phyloP scores from a whole-genome alignment of 1,140 invertebrate genomes.

The Aporrectodea caliginosa region DNA sequence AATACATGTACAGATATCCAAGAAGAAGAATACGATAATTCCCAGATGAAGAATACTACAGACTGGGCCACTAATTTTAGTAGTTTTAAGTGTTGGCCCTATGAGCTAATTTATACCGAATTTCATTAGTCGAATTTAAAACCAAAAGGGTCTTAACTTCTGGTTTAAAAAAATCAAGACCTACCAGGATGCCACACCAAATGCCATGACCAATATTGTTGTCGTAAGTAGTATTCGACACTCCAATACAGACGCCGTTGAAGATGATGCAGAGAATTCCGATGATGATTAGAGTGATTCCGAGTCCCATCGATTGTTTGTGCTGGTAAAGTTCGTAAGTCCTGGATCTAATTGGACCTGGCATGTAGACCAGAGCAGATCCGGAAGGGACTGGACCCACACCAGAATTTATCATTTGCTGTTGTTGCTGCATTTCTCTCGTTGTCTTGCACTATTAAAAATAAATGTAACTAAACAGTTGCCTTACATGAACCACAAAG shows the following conservation, averaged over 20 bases:
- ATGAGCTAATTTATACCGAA: too few species aligned
- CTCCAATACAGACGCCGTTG: background rate
- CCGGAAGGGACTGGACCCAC: background rate
- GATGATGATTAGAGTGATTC: background rate
- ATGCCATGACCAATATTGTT: background rate
- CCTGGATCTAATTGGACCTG: background rate
- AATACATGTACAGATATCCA: too few species aligned
- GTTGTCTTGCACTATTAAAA: too few species aligned
- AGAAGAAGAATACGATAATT: too few species aligned
- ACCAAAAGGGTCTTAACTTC: too few species aligned
- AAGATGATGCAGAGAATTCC: background rate
- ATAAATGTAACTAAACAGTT: too few species aligned
- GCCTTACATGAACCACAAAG: too few species aligned
- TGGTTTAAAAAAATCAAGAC: too few species aligned
- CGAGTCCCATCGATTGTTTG: background rate
- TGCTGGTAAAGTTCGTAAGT: background rate
- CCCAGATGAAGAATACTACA: too few species aligned
- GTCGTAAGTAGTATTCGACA: background rate
- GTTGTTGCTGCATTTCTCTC: background rate
- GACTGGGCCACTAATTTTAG: too few species aligned
- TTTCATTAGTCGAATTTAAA: too few species aligned
- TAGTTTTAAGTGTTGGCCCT: too few species aligned
- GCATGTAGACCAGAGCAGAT: background rate
- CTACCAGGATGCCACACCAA: background rate
- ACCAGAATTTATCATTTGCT: background rate